Base-by-base conservation (phyloP, 2,797 vertebrate genomes). In the Phataginus tetradactyla region DNA sequence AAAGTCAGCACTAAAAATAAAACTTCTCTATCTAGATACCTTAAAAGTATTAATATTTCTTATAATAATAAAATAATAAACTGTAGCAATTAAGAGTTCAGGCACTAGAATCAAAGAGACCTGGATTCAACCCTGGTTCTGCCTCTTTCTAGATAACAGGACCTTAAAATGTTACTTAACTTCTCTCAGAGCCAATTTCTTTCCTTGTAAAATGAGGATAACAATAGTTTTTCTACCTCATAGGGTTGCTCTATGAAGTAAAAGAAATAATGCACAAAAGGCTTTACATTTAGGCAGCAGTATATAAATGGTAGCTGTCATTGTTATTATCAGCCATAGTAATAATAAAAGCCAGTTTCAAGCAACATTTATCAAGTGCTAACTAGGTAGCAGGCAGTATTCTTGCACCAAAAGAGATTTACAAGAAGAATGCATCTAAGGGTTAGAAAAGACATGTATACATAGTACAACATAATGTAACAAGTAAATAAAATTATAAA, bases 391-490 rank as follows among this genome's bases (percentile, higher is more conserved):
- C 25, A 85, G 59, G 29, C 42, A 81, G 51, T 86, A 5, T 69
- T 81, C 45, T 93, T 89, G 20, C 20, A 93, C 55, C 32, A 96
- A 96, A 91, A 90, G 23, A 27, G 27, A 78, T 66, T 95, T 84
- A 83, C 86, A 93, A 74, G 27, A 95, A 96, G 10, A 91, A 88
- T 4, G 45, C 77, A 63, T 66, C 45, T 55, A 87, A 88, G 11
- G 8, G 55, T 61, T 74, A 81, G 88, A 85, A 72, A 93, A 85
- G 34, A 37, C 27, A 49, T 3, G 2, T 93, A 25, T 51, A 74
- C 66, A 59, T 20, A 83, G 25, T 37, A 4, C 29, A 84, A 91
- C 61, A 87, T 81, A 61, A 81, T 18, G 17, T 45, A 95, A 75
- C 23, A 75, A 93, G 93, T 34, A 95, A 77, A 86, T 69, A 14